Evolutionary conservation across 1,140 invertebrate genomes (phyloP).

Genomic region (Cotesia glomerata): DNA sequence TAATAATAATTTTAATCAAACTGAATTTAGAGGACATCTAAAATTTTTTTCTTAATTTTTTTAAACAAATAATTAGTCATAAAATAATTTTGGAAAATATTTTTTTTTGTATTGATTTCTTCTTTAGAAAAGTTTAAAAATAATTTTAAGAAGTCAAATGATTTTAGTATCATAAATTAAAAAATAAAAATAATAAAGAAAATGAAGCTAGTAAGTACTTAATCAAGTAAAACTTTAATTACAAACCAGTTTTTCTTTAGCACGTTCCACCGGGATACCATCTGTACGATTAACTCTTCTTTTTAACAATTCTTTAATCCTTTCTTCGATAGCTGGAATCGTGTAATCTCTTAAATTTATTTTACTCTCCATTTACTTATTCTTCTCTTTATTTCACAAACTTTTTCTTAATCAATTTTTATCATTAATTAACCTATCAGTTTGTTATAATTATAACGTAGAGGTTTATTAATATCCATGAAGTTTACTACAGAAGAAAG

Average conservation of each 20-base stretch:
- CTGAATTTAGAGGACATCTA: no score
- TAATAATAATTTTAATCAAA: no score
- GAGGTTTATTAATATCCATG: no score
- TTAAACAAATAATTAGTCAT: not conserved
- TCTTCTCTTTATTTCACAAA: not conserved
- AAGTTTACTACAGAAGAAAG: no score
- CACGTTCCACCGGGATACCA: conserved; percentile 37
- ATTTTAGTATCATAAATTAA: no score
- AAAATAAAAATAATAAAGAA: no score
- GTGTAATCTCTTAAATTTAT: conserved; percentile 44
- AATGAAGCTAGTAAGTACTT: not conserved
- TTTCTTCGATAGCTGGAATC: conserved; percentile 45
- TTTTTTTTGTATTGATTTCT: no score
- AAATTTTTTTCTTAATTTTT: no score
- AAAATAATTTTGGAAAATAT: no score
- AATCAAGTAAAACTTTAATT: not conserved
- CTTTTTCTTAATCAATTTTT: not conserved
- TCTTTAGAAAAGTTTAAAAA: no score
- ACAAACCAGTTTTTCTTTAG: conserved; percentile 44
- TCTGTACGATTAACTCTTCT: conserved; percentile 40
- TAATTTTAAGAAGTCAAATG: no score
- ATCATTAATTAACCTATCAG: not conserved
- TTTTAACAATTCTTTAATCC: conserved; percentile 45
- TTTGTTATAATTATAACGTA: not conserved
- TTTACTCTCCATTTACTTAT: conserved; percentile 11